Evolutionary conservation across 53 echinoderm and acorn worm species (phyloP).

Genomic region (Actinopyga echinites): DNA sequence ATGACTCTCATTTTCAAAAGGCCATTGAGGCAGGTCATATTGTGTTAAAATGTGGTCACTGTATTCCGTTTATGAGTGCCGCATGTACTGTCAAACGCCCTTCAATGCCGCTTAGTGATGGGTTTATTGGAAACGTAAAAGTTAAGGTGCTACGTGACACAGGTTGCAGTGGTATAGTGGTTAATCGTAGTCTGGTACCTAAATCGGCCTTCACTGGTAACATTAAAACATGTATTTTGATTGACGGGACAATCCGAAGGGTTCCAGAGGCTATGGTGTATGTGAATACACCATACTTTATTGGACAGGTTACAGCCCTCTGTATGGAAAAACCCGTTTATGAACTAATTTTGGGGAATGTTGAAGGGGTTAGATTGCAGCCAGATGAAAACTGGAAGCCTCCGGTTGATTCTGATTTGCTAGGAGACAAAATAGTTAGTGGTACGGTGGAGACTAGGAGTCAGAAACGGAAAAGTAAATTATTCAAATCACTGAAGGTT

Average conservation of each 20-base stretch:
- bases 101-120: neutral
- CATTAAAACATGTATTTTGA: neutral
- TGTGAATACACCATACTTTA: slow-evolving; percentile 15
- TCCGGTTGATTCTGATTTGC: too few relatives aligned
- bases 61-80: neutral
- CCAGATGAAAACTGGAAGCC: neutral
- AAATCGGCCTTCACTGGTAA: neutral
- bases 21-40: neutral
- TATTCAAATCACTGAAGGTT: neutral
- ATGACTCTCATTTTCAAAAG: neutral
- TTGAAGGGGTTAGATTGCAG: neutral
- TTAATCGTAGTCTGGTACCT: neutral
- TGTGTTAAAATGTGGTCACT: neutral
- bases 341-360: slow-evolving; percentile 13
- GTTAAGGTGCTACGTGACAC: neutral
- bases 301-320: neutral
- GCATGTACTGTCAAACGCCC: neutral
- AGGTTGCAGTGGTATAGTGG: neutral
- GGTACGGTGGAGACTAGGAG: slow-evolving; percentile 8
- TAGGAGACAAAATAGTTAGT: too few relatives aligned
- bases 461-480: slow-evolving; percentile 5
- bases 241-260: slow-evolving; percentile 16
- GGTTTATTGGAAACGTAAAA: neutral
- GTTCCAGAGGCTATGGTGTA: neutral
- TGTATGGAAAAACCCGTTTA: slow-evolving; percentile 15